Evolutionary conservation across 2,888 invertebrate genomes (phyloP), one percentile per base, ranked within the genome.

Genomic region (Drosophila yooni): DNA sequence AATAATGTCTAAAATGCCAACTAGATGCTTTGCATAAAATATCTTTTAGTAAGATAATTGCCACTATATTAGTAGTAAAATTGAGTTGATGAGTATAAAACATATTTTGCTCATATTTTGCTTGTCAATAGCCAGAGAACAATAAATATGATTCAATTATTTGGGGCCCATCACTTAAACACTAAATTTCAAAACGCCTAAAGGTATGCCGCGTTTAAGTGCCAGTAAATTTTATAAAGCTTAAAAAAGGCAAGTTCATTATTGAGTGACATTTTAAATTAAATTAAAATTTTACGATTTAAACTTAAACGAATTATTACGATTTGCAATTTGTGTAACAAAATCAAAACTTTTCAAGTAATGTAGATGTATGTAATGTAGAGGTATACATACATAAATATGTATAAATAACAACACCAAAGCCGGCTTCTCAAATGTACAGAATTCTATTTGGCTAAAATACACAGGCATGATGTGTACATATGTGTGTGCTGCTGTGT

Each of bases 361-460:
- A 51, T 61, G 34, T 71, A 71, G 27, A 54, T 65, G 50, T 57
- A 21, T 21, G 21, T 21, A 21, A 21, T 21, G 21, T 21, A 21
- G 21, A 70, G 46, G 62, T 36, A 66, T 70, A 79, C 56, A 77
- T 63, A 70, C 33, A 50, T 60, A 40, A 53, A 48, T 72, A 75
- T 82, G 65, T 79, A 87, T 84, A 69, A 63, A 88, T 82, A 83
- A 83, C 88, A 82, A 87, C 85, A 83, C 75, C 89, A 83, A 83
- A 71, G 77, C 78, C 71, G 83, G 78, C 67, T 83, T 74, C 13
- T 46, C 36, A 61, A 79, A 58, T 43, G 50, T 57, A 73, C 40
- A 46, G 46, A 46, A 74, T 74, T 29, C 53, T 53, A 53, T 53
- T 38, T 68, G 61, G 10, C 50, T 33, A 36, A 31, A 50, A 27